phyloP scores from a whole-genome alignment of 64 coral and sea anemone species.

The Montipora foliosa region DNA sequence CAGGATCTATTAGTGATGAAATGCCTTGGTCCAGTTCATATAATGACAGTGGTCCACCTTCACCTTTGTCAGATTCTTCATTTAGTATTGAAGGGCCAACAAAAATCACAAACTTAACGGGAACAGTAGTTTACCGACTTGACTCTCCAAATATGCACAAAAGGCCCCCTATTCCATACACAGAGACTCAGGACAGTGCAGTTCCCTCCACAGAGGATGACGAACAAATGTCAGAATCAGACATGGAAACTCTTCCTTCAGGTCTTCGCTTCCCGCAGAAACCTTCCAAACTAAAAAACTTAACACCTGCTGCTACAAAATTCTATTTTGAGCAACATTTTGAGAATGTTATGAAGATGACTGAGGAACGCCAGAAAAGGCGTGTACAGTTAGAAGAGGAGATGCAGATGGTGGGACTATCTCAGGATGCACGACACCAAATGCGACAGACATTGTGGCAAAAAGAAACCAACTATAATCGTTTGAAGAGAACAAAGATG shows the following conservation, averaged over 20 bases:
- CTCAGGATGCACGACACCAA: conserved; percentile 89
- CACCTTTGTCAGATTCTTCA: conserved; percentile 78
- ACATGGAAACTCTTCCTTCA: conserved; percentile 59
- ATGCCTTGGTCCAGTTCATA: conserved; percentile 70
- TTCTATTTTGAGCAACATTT: conserved; percentile 95
- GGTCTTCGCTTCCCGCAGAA: conserved; percentile 23
- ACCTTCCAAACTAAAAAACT: conserved; percentile 76
- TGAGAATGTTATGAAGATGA: conserved; percentile 89
- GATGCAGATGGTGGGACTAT: conserved; percentile 94
- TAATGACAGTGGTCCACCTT: conserved; percentile 87
- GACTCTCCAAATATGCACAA: conserved; percentile 52
- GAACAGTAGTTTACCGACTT: conserved; percentile 73
- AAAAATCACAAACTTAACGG: conserved; percentile 64
- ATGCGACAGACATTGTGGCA: conserved; percentile 88
- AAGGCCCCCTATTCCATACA: conserved; percentile 47
- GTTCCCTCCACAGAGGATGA: conserved; percentile 56
- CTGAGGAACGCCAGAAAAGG: conserved; percentile 67
- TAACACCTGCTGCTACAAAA: conserved; percentile 82
- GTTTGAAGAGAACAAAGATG: conserved; percentile 92
- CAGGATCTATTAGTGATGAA: conserved; percentile 91
- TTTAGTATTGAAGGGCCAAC: conserved; percentile 66
- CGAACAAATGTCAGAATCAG: conserved; percentile 67
- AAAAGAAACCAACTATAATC: conserved; percentile 94
- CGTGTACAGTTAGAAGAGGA: conserved; percentile 86
- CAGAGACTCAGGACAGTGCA: conserved; percentile 53